Evolutionary conservation across 2,888 invertebrate species (phyloP).

Genomic region (Carpatolechia fugitivella): DNA sequence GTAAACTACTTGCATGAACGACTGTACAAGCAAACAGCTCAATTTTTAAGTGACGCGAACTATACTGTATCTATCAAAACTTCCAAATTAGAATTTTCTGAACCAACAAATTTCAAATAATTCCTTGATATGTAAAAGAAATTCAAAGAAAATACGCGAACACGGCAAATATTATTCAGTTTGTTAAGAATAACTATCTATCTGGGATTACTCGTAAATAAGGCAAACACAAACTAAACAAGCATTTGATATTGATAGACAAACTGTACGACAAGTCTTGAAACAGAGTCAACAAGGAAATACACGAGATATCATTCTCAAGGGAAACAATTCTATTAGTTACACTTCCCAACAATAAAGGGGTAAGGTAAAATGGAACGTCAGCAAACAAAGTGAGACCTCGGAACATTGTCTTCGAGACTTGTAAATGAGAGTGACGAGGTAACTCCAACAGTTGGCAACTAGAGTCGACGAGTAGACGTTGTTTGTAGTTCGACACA

Average conservation of each 20-base stretch:
- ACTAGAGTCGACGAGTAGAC: not conserved
- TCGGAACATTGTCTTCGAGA: slow-evolving; percentile 10
- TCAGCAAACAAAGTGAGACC: slow-evolving; percentile 7
- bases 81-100: too few relatives aligned
- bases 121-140: too few relatives aligned
- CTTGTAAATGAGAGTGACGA: slow-evolving; percentile 16
- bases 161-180: not conserved
- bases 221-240: not conserved
- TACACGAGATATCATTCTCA: not conserved
- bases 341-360: not conserved
- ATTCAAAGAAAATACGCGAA: too few relatives aligned
- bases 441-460: slow-evolving; percentile 10
- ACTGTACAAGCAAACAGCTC: too few relatives aligned
- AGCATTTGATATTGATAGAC: too few relatives aligned
- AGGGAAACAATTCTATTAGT: slow-evolving; percentile 17
- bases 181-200: not conserved
- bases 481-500: slow-evolving; percentile 17
- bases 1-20: too few relatives aligned
- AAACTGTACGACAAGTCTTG: too few relatives aligned
- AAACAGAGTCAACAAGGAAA: not conserved
- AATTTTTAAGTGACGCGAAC: too few relatives aligned
- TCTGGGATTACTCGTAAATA: not conserved
- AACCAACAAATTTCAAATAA: too few relatives aligned
- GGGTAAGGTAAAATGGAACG: not conserved
- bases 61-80: too few relatives aligned